Conservation (phyloP, 53 echinoderm and acorn worm genomes). For the Zoroaster sp. region DNA sequence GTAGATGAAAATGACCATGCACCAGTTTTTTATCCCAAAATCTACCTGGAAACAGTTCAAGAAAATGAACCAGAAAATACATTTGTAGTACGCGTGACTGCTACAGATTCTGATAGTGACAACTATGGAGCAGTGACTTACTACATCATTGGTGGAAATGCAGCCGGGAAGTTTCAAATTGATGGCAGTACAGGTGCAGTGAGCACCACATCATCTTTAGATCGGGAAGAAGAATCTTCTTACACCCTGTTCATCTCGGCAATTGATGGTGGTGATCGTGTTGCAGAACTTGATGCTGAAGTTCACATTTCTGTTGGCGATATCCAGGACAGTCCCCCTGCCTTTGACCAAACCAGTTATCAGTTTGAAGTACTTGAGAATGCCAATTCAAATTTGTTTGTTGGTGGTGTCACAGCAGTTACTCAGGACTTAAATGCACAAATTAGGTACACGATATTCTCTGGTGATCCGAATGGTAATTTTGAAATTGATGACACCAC, state of each 20-base stretch:
- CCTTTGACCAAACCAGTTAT: conserved; percentile 66
- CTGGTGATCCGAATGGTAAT: conserved; percentile 79
- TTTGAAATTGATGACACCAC: conserved; percentile 72
- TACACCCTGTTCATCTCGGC: conserved; percentile 73
- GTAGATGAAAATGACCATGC: conserved; percentile 87
- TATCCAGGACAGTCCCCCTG: conserved; percentile 80
- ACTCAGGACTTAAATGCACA: conserved; percentile 72
- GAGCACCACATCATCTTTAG: conserved; percentile 62
- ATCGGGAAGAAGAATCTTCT: conserved; percentile 70
- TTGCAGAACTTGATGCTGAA: conserved; percentile 36
- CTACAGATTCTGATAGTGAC: conserved; percentile 78
- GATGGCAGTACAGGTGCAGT: conserved; percentile 64
- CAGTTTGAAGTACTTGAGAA: conserved; percentile 79
- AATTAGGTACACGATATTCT: conserved; percentile 77
- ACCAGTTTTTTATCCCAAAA: conserved; percentile 80
- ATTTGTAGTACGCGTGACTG: conserved; percentile 67
- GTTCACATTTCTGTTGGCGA: conserved; percentile 75
- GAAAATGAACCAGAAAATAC: conserved; percentile 80
- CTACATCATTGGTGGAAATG: conserved; percentile 50
- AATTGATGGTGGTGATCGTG: conserved; percentile 66
- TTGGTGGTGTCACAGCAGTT: conserved; percentile 76
- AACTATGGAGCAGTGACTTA: conserved; percentile 69
- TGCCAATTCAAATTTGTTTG: conserved; percentile 34
- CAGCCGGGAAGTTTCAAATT: conserved; percentile 66
- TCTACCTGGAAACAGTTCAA: conserved; percentile 66